Percentiles rank a stretch among this genome's conserved stretches.
phyloP scores from a whole-genome alignment of 2,888 invertebrate species.

The Argyresthia albistria region DNA sequence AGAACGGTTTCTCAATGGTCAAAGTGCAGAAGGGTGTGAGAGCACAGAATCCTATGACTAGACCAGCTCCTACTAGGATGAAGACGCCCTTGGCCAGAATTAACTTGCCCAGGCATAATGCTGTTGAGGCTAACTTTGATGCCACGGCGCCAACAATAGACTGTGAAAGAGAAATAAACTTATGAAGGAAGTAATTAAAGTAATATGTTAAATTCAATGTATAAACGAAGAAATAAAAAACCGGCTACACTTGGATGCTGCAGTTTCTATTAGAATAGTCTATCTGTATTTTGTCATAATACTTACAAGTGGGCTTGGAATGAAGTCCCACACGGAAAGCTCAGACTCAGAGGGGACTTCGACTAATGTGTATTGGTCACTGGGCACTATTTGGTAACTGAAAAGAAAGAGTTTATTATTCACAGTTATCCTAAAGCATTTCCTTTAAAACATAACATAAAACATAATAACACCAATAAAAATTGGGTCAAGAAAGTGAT shows the following conservation, averaged over 20 bases:
- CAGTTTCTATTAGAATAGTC: no score
- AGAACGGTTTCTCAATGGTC: conserved; percentile 41
- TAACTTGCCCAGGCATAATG: conserved; percentile 31
- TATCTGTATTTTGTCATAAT: no score
- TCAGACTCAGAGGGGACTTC: conserved; percentile 14
- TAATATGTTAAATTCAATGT: no score
- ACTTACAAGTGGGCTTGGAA: conserved; percentile 26
- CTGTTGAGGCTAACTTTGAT: conserved; percentile 11
- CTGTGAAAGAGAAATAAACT: conserved; percentile 14
- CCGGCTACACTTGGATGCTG: no score
- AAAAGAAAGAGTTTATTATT: conserved; percentile 5
- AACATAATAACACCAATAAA: no score
- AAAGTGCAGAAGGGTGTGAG: conserved; percentile 69
- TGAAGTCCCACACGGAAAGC: conserved; percentile 19
- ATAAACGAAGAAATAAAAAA: no score
- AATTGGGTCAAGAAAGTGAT: no score
- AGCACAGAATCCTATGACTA: conserved; percentile 66
- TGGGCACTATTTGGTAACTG: conserved; percentile 20
- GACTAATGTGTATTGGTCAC: conserved; percentile 13
- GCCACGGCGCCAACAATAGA: conserved; percentile 17
- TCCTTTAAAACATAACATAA: no score
- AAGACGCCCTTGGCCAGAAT: conserved; percentile 32
- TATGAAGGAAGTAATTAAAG: no score
- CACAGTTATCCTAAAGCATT: no score
- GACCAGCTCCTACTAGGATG: conserved; percentile 50